Percentiles rank a stretch among this genome's conserved stretches.
phyloP scores from a whole-genome alignment of 1,140 invertebrate species.

The Drosophila triauraria region DNA sequence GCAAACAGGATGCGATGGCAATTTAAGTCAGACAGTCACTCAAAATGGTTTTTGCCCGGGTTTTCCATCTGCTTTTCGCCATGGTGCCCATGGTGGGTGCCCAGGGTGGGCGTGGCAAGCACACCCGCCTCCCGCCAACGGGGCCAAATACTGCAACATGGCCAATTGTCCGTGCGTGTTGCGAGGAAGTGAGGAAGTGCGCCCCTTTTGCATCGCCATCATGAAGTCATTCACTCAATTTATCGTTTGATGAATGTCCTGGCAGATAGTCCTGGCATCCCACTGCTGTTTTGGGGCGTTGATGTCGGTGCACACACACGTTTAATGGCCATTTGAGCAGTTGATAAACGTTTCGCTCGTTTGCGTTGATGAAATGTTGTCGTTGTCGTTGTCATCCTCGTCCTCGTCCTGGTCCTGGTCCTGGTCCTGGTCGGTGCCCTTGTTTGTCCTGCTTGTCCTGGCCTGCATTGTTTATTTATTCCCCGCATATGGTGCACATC shows the following conservation, averaged over 20 bases:
- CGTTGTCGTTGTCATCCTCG: conserved; percentile 36
- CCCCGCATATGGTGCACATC: conserved; percentile 65
- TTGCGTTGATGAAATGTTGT: conserved; percentile 84
- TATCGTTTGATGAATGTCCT: conserved; percentile 85
- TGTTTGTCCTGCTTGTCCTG: conserved; percentile 42
- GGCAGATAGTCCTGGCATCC: conserved; percentile 69
- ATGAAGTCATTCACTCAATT: conserved; percentile 85
- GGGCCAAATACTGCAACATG: conserved; percentile 46
- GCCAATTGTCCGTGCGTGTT: conserved; percentile 58
- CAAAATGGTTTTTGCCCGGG: conserved; percentile 49
- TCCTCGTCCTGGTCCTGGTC: conserved; percentile 18
- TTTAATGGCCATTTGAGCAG: conserved; percentile 85
- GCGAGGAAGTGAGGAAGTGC: conserved; percentile 66
- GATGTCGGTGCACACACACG: conserved; percentile 68
- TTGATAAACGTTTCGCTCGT: conserved; percentile 85
- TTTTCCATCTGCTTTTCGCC: conserved; percentile 26
- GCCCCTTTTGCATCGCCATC: conserved; percentile 73
- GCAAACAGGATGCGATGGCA: conserved; percentile 78
- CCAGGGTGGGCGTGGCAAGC: conserved; percentile 54
- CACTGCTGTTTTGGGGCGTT: conserved; percentile 31
- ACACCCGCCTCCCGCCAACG: conserved; percentile 9
- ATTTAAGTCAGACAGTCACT: conserved; percentile 82
- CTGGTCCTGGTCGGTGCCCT: conserved; percentile 9
- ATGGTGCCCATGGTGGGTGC: conserved; percentile 36
- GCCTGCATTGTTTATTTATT: conserved; percentile 80